phyloP scores from a whole-genome alignment of 2,888 invertebrate species.

The Gryllus longicercus region DNA sequence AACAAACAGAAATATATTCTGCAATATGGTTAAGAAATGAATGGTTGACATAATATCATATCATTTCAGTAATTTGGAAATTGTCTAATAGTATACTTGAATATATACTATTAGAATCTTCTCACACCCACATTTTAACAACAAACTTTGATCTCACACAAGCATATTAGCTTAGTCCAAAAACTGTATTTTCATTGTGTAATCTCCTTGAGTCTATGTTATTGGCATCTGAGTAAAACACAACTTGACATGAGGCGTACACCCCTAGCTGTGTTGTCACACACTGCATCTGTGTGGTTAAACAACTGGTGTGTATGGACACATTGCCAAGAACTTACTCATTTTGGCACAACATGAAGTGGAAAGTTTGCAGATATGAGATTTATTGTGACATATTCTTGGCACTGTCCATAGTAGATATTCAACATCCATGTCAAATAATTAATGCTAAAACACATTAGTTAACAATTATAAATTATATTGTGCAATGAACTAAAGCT shows the following conservation, averaged over 20 bases:
- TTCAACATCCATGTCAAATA: neutral
- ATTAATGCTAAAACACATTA: neutral
- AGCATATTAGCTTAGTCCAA: neutral
- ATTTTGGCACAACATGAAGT: constrained; percentile 10
- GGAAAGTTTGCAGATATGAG: constrained; percentile 1
- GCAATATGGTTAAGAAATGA: constrained; percentile 29
- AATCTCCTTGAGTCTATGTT: neutral
- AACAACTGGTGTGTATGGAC: neutral
- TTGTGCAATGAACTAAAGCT: neutral
- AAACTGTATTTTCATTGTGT: neutral
- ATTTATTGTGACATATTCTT: neutral
- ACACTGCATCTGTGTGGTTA: neutral
- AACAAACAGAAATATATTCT: constrained; percentile 33
- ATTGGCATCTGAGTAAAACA: neutral
- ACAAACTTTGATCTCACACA: constrained; percentile 23
- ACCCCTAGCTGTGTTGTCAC: neutral
- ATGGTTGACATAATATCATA: constrained; percentile 20
- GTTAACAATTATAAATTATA: neutral
- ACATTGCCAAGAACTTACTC: neutral
- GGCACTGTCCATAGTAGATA: neutral
- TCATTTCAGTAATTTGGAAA: neutral
- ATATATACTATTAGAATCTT: constrained; percentile 5
- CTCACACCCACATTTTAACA: constrained; percentile 4
- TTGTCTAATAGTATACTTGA: neutral
- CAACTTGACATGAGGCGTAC: neutral